Percentiles rank a stretch among this genome's conserved stretches.
Evolutionary conservation across 2,888 invertebrate species (phyloP).

Genomic region (Metallyticus violacea): DNA sequence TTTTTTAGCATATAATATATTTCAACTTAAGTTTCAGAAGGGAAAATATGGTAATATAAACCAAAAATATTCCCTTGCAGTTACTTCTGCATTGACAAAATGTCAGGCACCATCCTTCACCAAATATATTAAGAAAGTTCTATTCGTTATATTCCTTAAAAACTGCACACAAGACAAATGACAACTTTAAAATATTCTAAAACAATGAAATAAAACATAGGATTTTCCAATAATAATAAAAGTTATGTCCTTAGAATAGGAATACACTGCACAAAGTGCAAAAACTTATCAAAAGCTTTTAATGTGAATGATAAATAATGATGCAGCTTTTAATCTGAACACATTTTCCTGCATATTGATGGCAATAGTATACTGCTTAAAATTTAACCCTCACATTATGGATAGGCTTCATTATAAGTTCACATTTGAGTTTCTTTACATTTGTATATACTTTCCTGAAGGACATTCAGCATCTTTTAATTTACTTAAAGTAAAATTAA

Average conservation of each 20-base stretch:
- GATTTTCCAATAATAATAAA: not conserved
- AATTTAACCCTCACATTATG: not conserved
- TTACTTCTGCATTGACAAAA: not conserved
- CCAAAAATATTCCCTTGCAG: not conserved
- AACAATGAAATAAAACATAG: not conserved
- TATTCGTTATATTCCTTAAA: not conserved
- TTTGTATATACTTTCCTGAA: no score
- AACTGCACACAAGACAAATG: not conserved
- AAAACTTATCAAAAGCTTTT: not conserved
- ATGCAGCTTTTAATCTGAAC: not conserved
- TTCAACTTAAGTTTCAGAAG: not conserved
- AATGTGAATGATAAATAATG: not conserved
- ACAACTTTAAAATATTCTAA: not conserved
- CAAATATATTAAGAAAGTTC: not conserved
- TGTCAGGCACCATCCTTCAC: not conserved
- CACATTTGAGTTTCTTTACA: not conserved
- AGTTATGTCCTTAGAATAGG: not conserved
- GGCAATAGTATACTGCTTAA: not conserved
- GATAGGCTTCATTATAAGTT: not conserved
- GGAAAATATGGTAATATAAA: not conserved
- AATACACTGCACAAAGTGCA: no score
- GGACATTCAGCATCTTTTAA: no score
- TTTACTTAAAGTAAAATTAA: no score
- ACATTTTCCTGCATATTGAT: not conserved
- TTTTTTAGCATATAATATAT: not conserved